Base-by-base conservation (phyloP, 2,888 invertebrate species). In the Drosophila demipolita region DNA sequence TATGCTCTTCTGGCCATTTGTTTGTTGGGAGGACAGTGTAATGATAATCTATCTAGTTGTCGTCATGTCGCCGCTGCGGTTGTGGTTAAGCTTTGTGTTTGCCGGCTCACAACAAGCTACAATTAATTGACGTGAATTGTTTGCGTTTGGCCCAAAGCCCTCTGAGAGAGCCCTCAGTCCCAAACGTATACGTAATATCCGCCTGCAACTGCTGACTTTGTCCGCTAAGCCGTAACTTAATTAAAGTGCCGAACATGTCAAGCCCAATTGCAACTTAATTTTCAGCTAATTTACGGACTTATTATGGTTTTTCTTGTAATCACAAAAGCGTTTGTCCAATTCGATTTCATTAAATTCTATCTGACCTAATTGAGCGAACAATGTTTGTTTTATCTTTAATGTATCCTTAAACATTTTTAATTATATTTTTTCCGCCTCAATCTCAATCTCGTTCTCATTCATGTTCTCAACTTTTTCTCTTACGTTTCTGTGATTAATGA, bases 401-500 rank as follows among this genome's bases (percentile, higher is more conserved):
- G 36, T 65, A 53, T 61, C 67, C 61, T 64, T 59, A 55, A 55
- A n/a, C 38, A 38, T 29, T 55, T 55, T 38, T 29, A 55, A 29
- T 38, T 38, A 55, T 12, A 12, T 38, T 55, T 26, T 36, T 36
- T n/a, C 36, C n/a, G 9, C 3, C n/a, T 20, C 42, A 8, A 32
- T 55, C 54, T 20, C 32, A 8, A 42, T 57, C 57, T 15, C 20
- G 5, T 57, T 57, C 15, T 9, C 32, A 15, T 20, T 26, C 35
- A 66, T 54, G 26, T 66, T 63, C 64, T 52, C 9, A 61, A 62
- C 68, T 72, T 72, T 52, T 32, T 26, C 36, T 49, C 60, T 66
- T 40, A 33, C 53, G n/a, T 57, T 58, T 48, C 84, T 50, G 74
- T 86, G 82, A 80, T 89, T 90, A 88, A 89, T 86, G 89, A 76